Evolutionary conservation across 2,113 vertebrate genomes (phyloP), one percentile per base, ranked within the genome.

Genomic region (Ictalurus punctatus): DNA sequence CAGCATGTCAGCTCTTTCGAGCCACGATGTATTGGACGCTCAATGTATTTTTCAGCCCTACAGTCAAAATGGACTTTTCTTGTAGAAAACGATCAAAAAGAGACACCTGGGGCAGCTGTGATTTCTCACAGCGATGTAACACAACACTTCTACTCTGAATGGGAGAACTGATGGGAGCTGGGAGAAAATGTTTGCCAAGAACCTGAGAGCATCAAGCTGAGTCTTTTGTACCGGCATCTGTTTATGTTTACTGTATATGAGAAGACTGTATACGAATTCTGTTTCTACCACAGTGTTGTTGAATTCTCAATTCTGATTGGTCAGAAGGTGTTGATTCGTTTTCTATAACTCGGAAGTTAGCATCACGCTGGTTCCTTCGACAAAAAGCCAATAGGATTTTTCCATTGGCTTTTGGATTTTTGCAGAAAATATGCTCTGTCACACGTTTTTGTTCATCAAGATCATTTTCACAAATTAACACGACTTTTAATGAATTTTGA

Each of bases 41-140:
- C 44, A 7, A 63, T 63, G 79, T 58, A 84, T 85, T 86, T 93
- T 95, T 93, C 92, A 90, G 92, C 44, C 89, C 90, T 89, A 73
- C 78, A 90, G 91, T 90, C 92, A 83, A 95, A 95, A 95, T 95
- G 94, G 94, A 95, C 92, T 95, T 95, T 94, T 86, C 95, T 93
- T 95, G 95, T 95, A 91, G 89, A 89, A 89, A 90, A 92, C 91
- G 81, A 74, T 30, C 52, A 80, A 74, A 85, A 82, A 88, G 84
- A 90, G 52, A 81, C 13, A 86, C 69, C 79, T 25, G 52, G 44
- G 37, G 40, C 23, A 59, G 65, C 88, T 86, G 80, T 79, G 83
- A 90, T 86, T 90, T 86, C 59, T 59, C 65, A 40, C 78, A 48
- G 56, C 37, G 21, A 88, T 81, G 86, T 85, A 89, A 82, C 63